Conservation (phyloP, 2,797 vertebrate species). For the Cheirogaleus major region DNA sequence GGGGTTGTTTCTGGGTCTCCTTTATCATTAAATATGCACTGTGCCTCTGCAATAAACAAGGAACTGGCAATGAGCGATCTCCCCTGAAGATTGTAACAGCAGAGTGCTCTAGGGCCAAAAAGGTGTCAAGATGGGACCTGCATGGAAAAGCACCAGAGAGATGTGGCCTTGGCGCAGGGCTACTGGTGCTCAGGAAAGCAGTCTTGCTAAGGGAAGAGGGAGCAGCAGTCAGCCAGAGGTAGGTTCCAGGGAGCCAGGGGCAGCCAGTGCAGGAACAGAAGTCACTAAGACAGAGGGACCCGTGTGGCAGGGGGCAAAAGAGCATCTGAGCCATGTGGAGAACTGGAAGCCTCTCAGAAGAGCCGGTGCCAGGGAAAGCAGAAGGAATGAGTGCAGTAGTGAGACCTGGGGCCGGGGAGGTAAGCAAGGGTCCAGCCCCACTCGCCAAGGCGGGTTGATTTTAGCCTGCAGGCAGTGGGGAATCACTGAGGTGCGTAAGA, state of each 20-base stretch:
- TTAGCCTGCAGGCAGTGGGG: not conserved
- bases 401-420: not conserved
- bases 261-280: not conserved
- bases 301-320: rapidly evolving
- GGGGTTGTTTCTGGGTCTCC: not conserved
- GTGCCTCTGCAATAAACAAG: not conserved
- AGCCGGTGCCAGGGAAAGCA: not conserved
- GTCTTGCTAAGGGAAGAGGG: not conserved
- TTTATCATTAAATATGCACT: not conserved
- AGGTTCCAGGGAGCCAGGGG: too few species aligned
- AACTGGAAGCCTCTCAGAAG: not conserved
- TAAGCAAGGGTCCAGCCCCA: not conserved
- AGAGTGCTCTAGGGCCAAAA: not conserved
- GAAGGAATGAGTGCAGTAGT: too few species aligned
- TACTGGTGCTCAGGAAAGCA: too few species aligned
- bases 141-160: rapidly evolving
- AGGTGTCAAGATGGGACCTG: too few species aligned
- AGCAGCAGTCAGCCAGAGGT: not conserved
- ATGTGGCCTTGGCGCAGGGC: not conserved
- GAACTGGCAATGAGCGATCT: too few species aligned
- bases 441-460: not conserved
- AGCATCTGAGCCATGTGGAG: not conserved
- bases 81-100: rapidly evolving
- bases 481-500: not conserved
- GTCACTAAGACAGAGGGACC: not conserved